These are phyloP conservation scores for Ardeotis arabs DNA, from an alignment of 2,113 vertebrate species.

Conservation along the genomic window DNA sequence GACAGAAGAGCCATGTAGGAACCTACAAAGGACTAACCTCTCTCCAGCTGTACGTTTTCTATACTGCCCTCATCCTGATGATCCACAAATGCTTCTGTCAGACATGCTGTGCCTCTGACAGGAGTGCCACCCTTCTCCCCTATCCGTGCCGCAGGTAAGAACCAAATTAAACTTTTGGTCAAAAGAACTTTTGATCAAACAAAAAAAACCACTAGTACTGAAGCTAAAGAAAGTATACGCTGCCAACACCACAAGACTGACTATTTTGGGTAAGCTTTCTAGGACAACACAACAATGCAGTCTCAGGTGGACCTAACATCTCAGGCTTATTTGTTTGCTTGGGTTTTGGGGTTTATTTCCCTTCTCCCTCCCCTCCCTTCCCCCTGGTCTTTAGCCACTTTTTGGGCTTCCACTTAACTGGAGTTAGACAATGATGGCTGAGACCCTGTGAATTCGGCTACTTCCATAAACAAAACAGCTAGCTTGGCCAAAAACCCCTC, in stretches of 20 bases:
- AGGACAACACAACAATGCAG: not conserved
- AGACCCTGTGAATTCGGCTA: not conserved
- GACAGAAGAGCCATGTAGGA: not conserved
- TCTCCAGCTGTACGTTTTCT: not conserved
- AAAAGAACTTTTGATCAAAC: not conserved
- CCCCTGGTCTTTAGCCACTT: not conserved
- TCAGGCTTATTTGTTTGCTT: not conserved
- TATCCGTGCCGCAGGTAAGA: rapidly evolving
- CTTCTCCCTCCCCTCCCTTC: rapidly evolving
- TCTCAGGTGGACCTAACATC: not conserved
- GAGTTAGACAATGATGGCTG: not conserved
- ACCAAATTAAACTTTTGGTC: not conserved
- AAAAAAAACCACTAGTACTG: not conserved
- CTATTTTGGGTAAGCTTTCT: not conserved
- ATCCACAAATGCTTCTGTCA: rapidly evolving
- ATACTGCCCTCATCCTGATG: rapidly evolving
- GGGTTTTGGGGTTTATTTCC: not conserved
- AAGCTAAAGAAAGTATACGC: not conserved
- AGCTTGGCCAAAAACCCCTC: not conserved
- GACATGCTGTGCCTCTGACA: rapidly evolving
- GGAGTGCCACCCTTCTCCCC: not conserved
- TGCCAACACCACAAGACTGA: not conserved
- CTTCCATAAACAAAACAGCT: not conserved
- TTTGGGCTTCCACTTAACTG: not conserved
- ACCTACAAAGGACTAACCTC: not conserved